phyloP scores from a whole-genome alignment of 2,888 invertebrate genomes.

The Autographa pulchrina region DNA sequence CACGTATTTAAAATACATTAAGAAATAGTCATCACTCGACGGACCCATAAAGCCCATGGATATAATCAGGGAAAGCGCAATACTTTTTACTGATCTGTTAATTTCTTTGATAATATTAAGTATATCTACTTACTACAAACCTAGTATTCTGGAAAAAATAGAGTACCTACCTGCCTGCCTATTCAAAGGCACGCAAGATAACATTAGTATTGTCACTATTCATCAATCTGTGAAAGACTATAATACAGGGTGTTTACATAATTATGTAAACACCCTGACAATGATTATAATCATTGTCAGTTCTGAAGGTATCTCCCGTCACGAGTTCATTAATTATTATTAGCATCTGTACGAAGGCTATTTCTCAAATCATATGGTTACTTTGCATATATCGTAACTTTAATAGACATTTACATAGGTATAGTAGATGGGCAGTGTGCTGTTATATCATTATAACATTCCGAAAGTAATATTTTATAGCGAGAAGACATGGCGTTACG shows the following conservation, averaged over 20 bases:
- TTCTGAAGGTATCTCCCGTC: background rate
- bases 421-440: background rate
- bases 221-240: background rate
- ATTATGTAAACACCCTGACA: too few relatives aligned
- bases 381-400: background rate
- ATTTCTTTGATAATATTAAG: background rate
- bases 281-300: background rate
- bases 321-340: background rate
- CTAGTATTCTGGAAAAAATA: background rate
- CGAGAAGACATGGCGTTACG: background rate
- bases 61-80: conserved; percentile 19
- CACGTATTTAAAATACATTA: background rate
- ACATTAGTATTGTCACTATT: too few relatives aligned
- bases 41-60: background rate
- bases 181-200: too few relatives aligned
- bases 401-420: background rate
- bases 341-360: background rate
- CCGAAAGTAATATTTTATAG: background rate
- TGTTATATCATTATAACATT: background rate
- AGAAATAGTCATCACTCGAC: background rate
- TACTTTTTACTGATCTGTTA: background rate
- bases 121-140: too few relatives aligned
- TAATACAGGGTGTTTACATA: background rate
- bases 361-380: background rate
- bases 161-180: too few relatives aligned